Percentiles rank a stretch among this genome's conserved stretches.
phyloP scores from a whole-genome alignment of 2,113 vertebrate genomes.

The Ictidomys tridecemlineatus region DNA sequence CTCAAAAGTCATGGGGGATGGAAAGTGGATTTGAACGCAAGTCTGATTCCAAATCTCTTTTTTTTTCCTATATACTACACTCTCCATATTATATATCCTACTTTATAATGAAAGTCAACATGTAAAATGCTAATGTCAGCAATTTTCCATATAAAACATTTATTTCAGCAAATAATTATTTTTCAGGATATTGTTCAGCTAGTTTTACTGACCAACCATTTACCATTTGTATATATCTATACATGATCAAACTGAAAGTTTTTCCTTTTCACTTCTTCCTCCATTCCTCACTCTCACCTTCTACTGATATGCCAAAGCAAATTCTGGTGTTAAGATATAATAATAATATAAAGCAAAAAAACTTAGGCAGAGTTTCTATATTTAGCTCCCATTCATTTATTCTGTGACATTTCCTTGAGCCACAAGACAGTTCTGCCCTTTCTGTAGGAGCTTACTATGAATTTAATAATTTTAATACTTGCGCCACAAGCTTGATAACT shows the following conservation, averaged over 20 bases:
- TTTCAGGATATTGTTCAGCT: neutral
- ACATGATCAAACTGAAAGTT: neutral
- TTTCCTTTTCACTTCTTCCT: neutral
- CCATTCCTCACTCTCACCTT: neutral
- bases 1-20: neutral
- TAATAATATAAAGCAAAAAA: neutral
- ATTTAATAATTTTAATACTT: conserved; percentile 20
- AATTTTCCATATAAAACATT: neutral
- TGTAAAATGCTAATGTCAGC: neutral
- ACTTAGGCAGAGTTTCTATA: neutral
- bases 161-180: neutral
- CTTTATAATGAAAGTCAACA: neutral
- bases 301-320: neutral
- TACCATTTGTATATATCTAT: neutral
- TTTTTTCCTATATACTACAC: neutral
- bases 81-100: neutral
- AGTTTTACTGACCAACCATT: neutral
- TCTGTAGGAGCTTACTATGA: conserved; percentile 19
- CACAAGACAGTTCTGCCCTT: conserved; percentile 38
- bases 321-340: neutral
- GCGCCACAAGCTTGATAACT: neutral
- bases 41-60: neutral
- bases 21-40: neutral
- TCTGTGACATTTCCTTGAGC: conserved; percentile 58
- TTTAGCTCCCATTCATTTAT: conserved; percentile 40